Percentiles rank a stretch among this genome's conserved stretches.
These are phyloP conservation scores for Scolopax mira DNA, from an alignment of 2,113 vertebrate species.

Conservation along the genomic window DNA sequence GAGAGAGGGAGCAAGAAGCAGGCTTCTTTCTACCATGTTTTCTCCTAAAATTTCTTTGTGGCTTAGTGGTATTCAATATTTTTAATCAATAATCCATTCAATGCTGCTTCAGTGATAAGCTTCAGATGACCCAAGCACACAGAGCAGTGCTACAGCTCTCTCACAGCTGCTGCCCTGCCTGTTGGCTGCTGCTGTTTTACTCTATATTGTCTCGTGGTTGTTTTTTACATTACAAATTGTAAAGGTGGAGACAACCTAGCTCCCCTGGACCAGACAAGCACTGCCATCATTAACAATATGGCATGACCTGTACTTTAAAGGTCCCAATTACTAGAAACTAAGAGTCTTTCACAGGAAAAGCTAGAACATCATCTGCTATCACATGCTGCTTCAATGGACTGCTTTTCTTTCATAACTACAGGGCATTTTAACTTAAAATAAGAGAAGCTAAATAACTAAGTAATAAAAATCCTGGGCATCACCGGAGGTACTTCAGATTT, in stretches of 20 bases:
- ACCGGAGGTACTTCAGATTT: not conserved
- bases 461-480: not conserved
- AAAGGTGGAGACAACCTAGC: not conserved
- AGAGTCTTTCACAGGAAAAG: not conserved
- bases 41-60: not conserved
- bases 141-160: not conserved
- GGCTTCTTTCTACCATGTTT: not conserved
- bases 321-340: not conserved
- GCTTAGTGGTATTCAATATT: not conserved
- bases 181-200: not conserved
- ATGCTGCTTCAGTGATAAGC: not conserved
- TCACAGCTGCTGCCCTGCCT: not conserved
- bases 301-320: not conserved
- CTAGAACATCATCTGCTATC: not conserved
- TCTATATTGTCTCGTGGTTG: not conserved
- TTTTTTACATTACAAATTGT: not conserved
- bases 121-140: not conserved
- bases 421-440: not conserved
- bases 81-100: conserved; percentile 28
- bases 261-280: not conserved
- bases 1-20: not conserved
- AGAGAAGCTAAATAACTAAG: not conserved
- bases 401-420: not conserved
- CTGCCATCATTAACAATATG: not conserved
- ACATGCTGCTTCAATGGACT: not conserved